A percentile compares a stretch with the other conserved stretches of the same genome.
These are phyloP conservation scores for Platycheirus rosarum DNA, from an alignment of 2,888 invertebrate genomes.

Conservation along the genomic window DNA sequence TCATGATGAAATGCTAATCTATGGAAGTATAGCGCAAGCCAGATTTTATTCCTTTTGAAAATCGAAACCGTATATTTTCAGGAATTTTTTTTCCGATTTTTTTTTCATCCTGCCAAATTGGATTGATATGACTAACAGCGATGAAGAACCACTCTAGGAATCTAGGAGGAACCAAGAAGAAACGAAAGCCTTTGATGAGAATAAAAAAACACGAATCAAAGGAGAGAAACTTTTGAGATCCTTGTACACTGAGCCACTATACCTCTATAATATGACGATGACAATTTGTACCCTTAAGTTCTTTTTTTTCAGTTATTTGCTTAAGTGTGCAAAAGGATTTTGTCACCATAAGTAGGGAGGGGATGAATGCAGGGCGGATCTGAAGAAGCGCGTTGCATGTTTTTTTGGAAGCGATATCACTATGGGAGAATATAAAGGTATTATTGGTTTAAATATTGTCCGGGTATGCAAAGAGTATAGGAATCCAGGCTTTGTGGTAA, in stretches of 20 bases:
- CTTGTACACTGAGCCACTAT: slow-evolving; percentile 27
- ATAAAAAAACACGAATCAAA: slow-evolving; percentile 57
- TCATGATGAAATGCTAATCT: slow-evolving; percentile 71
- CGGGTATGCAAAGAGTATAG: slow-evolving; percentile 5
- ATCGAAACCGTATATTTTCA: slow-evolving; percentile 71
- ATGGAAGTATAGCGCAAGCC: slow-evolving; percentile 46
- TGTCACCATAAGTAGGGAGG: slow-evolving; percentile 16
- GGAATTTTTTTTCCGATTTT: slow-evolving; percentile 36
- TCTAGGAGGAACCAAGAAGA: slow-evolving; percentile 24
- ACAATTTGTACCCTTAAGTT: slow-evolving; percentile 52
- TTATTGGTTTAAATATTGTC: slow-evolving; percentile 30
- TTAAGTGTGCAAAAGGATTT: slow-evolving; percentile 45
- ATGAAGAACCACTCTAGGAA: slow-evolving; percentile 36
- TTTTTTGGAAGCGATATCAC: slow-evolving; percentile 53
- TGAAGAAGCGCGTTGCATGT: slow-evolving; percentile 12
- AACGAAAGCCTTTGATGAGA: slow-evolving; percentile 64
- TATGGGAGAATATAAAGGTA: slow-evolving; percentile 14
- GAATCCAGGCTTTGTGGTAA: slow-evolving; percentile 18
- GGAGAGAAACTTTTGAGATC: slow-evolving; percentile 39
- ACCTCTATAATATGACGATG: slow-evolving; percentile 15
- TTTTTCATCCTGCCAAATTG: slow-evolving; percentile 52
- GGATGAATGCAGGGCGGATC: neutral
- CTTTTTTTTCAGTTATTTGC: slow-evolving; percentile 3
- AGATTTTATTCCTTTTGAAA: slow-evolving; percentile 62
- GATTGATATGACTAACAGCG: slow-evolving; percentile 16